Conservation (phyloP, 2,797 vertebrate genomes). For the Leptoclinus maculatus region DNA sequence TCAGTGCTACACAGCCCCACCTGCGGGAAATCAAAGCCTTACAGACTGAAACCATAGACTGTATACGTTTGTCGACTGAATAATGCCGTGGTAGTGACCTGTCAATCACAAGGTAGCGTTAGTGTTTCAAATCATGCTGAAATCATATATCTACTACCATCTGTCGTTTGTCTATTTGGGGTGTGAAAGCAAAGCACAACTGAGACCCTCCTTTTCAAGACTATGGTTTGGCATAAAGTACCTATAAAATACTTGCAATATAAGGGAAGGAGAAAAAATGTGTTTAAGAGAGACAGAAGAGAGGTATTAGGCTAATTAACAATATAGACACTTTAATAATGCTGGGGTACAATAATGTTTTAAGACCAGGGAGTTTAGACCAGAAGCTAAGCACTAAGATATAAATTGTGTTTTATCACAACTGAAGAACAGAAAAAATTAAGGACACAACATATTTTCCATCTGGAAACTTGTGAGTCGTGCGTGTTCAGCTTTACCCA, state of each 20-base stretch:
- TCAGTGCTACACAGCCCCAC: background rate
- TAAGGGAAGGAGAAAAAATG: background rate
- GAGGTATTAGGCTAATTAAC: background rate
- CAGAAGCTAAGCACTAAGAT: background rate
- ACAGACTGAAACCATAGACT: no score
- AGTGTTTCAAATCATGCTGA: background rate
- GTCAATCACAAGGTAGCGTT: background rate
- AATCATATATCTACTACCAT: background rate
- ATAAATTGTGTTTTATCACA: conserved; percentile 10
- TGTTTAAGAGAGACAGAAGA: background rate
- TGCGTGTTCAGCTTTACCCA: background rate
- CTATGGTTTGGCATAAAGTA: conserved; percentile 8
- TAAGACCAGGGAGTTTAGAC: background rate
- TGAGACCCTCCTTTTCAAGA: no score
- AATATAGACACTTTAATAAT: background rate
- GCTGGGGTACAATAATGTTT: background rate
- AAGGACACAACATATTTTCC: background rate
- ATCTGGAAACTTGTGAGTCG: background rate
- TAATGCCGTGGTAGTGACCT: background rate
- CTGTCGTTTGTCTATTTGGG: background rate
- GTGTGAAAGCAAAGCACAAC: no score
- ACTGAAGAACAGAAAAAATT: background rate
- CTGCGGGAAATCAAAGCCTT: no score
- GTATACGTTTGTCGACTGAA: background rate
- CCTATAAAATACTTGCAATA: background rate